Evolutionary conservation across 2,888 invertebrate genomes (phyloP), one percentile per base, ranked within the genome.

Genomic region (Pandemis heparana): DNA sequence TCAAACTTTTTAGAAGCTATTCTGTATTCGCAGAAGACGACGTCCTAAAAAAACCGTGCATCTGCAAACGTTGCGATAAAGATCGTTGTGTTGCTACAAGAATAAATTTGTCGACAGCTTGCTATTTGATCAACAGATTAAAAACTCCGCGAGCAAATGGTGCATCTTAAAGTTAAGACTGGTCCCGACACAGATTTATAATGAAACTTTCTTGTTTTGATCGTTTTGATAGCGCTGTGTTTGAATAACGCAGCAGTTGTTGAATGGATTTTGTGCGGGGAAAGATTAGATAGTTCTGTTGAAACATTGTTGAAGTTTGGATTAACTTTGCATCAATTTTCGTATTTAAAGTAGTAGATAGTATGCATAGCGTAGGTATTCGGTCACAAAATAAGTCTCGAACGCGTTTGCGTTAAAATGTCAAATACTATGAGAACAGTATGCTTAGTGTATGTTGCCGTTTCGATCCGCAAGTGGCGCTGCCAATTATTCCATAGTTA

Each of bases 111-210:
- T 90, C 90, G 87, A 87, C 90, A 85, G 85, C 85, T 85, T 83
- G 78, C 85, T 89, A 89, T 92, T 92, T 92, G 92, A 92, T 92
- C 90, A 86, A 86, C 84, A 91, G 92, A 92, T 92, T 91, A 91
- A 88, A 89, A 89, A 89, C 82, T 85, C 85, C 83, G 82, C 79
- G 78, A 83, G 87, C 86, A 86, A 89, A 88, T 87, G 88, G 86
- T 84, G 87, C 85, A 87, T 87, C 87, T 87, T 84, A 84, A 85
- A 87, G 83, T 85, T 82, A 80, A 83, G 80, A 82, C 79, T 82
- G 82, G 79, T 80, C 77, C 74, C 56, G 68, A 76, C 64, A 63
- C 59, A 71, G 67, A 75, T 75, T 70, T 74, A 74, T 74, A 70
- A 65, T 74, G 73, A 74, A 70, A 70, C 60, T 38, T 65, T 73